Conservation (phyloP, 2,888 invertebrate genomes). For the Embidobia sp. region DNA sequence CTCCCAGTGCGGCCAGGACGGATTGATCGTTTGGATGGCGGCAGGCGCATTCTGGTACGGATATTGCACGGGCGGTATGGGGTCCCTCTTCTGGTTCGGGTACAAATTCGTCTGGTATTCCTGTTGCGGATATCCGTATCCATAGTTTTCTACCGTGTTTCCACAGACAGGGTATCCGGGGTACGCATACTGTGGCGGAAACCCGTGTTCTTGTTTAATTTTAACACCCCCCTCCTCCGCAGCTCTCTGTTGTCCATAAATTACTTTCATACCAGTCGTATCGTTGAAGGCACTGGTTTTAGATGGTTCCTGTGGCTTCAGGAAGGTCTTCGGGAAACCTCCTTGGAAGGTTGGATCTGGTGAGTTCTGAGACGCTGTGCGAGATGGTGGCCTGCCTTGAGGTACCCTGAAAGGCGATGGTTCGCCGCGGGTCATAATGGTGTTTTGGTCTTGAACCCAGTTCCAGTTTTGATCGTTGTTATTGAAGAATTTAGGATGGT, state of each 20-base stretch:
- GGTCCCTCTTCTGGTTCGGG: conserved; percentile 81
- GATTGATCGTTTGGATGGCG: conserved; percentile 75
- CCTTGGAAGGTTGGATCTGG: conserved; percentile 82
- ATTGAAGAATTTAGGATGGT: conserved; percentile 56
- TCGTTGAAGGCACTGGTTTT: conserved; percentile 79
- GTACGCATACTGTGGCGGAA: conserved; percentile 81
- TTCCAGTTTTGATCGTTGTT: conserved; percentile 70
- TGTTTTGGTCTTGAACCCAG: conserved; percentile 61
- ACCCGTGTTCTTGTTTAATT: conserved; percentile 73
- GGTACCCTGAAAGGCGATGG: conserved; percentile 85
- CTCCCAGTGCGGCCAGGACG: conserved; percentile 79
- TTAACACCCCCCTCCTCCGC: conserved; percentile 74
- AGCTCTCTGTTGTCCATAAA: conserved; percentile 67
- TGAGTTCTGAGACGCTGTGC: conserved; percentile 82
- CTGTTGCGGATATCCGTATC: conserved; percentile 85
- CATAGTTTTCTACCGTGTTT: conserved; percentile 81
- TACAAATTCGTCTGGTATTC: conserved; percentile 83
- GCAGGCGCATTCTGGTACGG: conserved; percentile 77
- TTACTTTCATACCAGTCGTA: conserved; percentile 60
- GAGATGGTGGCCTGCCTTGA: conserved; percentile 85
- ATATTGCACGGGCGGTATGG: conserved; percentile 76
- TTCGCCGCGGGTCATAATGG: conserved; percentile 73
- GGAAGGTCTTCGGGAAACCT: conserved; percentile 82
- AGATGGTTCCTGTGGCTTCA: conserved; percentile 86
- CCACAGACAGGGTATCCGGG: conserved; percentile 82